Conservation (phyloP, 2,888 invertebrate species). For the Philhelius pedissequus region DNA sequence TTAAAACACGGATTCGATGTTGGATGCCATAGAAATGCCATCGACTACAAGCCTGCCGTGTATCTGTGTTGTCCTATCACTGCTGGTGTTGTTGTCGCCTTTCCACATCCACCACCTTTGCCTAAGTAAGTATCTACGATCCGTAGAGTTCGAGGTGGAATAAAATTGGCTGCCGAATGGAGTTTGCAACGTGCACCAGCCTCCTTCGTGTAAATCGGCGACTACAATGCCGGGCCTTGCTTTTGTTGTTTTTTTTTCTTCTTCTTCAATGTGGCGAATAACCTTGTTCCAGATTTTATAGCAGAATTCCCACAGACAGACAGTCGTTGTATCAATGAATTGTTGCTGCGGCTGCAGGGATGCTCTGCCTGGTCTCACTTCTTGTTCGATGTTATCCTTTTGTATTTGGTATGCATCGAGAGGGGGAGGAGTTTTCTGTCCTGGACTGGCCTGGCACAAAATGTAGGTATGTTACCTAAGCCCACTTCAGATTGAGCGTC, state of each 20-base stretch:
- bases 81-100: neutral
- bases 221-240: conserved; percentile 5
- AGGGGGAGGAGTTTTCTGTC: neutral
- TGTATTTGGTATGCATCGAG: conserved; percentile 4
- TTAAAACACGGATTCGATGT: conserved; percentile 36
- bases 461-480: conserved; percentile 36
- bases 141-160: neutral
- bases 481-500: conserved; percentile 1
- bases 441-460: neutral
- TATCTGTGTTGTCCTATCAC: neutral
- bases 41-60: conserved; percentile 4
- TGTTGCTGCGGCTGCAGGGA: conserved; percentile 49
- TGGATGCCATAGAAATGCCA: conserved; percentile 1
- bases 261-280: conserved; percentile 37
- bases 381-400: conserved; percentile 4
- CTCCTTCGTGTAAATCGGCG: conserved; percentile 48
- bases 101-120: neutral
- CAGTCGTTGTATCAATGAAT: conserved; percentile 50
- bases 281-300: conserved; percentile 61
- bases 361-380: neutral
- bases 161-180: conserved; percentile 31
- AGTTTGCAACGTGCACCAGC: conserved; percentile 26
- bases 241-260: conserved; percentile 6
- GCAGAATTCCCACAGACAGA: conserved; percentile 57
- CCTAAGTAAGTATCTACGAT: neutral